phyloP scores from a whole-genome alignment of 2,113 vertebrate genomes.

The Macroglossus sobrinus region DNA sequence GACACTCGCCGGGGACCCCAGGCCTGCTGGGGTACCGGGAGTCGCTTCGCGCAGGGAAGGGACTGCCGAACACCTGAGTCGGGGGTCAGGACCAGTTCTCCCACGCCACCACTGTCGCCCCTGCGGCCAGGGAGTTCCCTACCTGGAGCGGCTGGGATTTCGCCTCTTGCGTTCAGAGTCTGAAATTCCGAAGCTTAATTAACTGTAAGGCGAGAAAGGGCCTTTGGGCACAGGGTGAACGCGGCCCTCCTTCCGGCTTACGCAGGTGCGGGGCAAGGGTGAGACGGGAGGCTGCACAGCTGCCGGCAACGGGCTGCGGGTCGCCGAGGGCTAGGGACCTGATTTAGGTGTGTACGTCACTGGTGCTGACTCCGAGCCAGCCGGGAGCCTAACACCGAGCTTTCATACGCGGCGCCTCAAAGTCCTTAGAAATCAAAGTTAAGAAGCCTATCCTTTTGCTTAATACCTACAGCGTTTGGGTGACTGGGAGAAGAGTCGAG shows the following conservation, averaged over 20 bases:
- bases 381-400: conserved; percentile 11
- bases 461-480: conserved; percentile 14
- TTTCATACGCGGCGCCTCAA: background rate
- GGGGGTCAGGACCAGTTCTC: background rate
- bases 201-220: conserved; percentile 35
- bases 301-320: conserved; percentile 21
- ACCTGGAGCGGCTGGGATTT: conserved; percentile 22
- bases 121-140: background rate
- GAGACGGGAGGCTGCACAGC: conserved; percentile 36
- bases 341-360: conserved; percentile 69
- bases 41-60: background rate
- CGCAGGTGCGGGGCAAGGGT: conserved; percentile 5
- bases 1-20: conserved; percentile 16
- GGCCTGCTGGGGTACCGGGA: background rate
- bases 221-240: background rate
- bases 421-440: conserved; percentile 70
- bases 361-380: conserved; percentile 51
- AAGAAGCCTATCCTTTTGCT: conserved; percentile 34
- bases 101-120: background rate
- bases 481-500: conserved; percentile 41
- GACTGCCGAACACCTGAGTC: background rate
- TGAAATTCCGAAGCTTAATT: conserved; percentile 34
- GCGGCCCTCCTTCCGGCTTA: background rate
- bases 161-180: background rate
- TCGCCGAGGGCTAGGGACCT: conserved; percentile 63